Evolutionary conservation across 1,140 invertebrate species (phyloP), one percentile per base, ranked within the genome.

Genomic region (Anastatus disparis): DNA sequence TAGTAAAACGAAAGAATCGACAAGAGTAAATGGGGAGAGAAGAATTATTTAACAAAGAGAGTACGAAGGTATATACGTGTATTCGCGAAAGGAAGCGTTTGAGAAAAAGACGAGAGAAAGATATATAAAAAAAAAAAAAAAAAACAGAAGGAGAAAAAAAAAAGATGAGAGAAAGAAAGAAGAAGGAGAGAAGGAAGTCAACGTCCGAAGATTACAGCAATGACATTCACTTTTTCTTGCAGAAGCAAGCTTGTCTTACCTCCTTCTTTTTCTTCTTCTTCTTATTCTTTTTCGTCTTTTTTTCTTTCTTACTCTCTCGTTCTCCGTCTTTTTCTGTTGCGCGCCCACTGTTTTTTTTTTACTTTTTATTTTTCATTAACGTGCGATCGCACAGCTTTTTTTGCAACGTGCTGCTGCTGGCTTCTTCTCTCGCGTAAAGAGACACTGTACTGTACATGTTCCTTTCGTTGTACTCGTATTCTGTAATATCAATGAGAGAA

Each of bases 191-290:
- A 24, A 82, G 79, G 81, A 84, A 86, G 84, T 85, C 84, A 86
- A 86, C 78, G 84, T 79, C 83, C 84, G 83, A 85, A 84, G 84
- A 85, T 86, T 86, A 85, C 84, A 83, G 82, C 84, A 86, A 85
- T 86, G 84, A 86, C 84, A 86, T 84, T 86, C 84, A 83, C 83
- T 84, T 86, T 86, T 86, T 86, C 80, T 84, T 78, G 81, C 76
- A 82, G 81, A 78, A 76, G 76, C 76, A n/a, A n/a, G 78, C 76
- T 77, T 74, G 75, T 31, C 71, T 64, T n/a, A n/a, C n/a, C n/a
- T n/a, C n/a, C n/a, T n/a, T 75, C 73, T 78, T 76, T 78, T 76
- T 73, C 70, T 42, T 17, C 22, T 31, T 17, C 59, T 56, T 73
- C 27, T 69, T n/a, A n/a, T 35, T 66, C 59, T 73, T 65, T 70